These are phyloP conservation scores for Allacma fusca DNA, from an alignment of 2,888 invertebrate genomes.

Conservation along the genomic window DNA sequence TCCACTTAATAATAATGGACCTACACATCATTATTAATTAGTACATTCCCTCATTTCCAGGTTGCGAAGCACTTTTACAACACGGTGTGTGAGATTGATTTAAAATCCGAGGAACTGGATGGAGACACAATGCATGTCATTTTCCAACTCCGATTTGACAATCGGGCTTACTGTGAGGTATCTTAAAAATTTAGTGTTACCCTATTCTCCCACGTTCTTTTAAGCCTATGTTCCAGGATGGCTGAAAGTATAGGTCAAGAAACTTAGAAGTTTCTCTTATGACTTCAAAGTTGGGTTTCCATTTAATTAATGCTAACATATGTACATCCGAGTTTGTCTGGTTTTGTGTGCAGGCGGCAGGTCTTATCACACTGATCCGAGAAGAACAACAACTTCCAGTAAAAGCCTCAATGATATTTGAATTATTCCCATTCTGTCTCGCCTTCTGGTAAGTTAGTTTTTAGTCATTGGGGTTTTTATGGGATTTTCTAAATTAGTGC, in stretches of 20 bases:
- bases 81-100: constrained; percentile 90
- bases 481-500: no score
- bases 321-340: no score
- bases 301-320: no score
- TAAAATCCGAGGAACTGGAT: constrained; percentile 84
- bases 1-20: no score
- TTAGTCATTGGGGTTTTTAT: no score
- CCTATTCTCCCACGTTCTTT: background rate
- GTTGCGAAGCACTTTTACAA: constrained; percentile 93
- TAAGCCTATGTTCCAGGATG: no score
- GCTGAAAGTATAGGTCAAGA: no score
- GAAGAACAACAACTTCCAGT: constrained; percentile 90
- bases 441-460: constrained; percentile 92
- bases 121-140: constrained; percentile 93
- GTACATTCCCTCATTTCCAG: constrained; percentile 67
- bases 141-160: constrained; percentile 93
- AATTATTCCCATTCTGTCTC: constrained; percentile 97
- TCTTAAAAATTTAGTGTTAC: background rate
- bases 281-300: no score
- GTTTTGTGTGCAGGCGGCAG: constrained; percentile 47
- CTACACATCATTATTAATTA: no score
- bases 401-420: constrained; percentile 87
- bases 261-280: no score
- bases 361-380: constrained; percentile 77
- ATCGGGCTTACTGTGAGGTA: constrained; percentile 84